Evolutionary conservation across 2,888 invertebrate species (phyloP).

Genomic region (Hololepta plana): DNA sequence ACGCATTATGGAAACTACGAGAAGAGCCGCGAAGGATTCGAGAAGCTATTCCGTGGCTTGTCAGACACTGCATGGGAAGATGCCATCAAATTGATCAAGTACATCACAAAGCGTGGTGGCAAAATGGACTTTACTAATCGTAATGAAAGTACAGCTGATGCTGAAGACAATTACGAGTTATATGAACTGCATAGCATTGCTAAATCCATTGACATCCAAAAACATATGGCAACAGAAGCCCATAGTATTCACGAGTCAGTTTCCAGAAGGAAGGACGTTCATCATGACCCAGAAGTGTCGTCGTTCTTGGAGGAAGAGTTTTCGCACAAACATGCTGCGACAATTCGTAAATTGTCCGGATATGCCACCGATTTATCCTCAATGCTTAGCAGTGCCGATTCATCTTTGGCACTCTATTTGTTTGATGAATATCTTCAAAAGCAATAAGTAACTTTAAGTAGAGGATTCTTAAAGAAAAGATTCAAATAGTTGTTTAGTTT

Average conservation of each 20-base stretch:
- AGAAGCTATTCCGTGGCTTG: constrained; percentile 50
- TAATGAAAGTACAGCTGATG: constrained; percentile 21
- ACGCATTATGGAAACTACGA: constrained; percentile 62
- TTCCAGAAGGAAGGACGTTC: constrained; percentile 32
- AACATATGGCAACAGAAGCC: constrained; percentile 48
- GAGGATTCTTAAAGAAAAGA: too few relatives aligned
- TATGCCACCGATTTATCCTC: constrained; percentile 52
- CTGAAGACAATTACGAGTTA: constrained; percentile 28
- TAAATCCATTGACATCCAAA: constrained; percentile 57
- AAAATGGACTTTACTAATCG: constrained; percentile 32
- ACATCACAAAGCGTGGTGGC: constrained; percentile 55
- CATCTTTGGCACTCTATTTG: constrained; percentile 47
- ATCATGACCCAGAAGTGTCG: constrained; percentile 52
- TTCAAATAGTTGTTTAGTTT: too few relatives aligned
- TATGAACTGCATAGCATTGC: constrained; percentile 55
- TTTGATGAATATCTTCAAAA: constrained; percentile 50
- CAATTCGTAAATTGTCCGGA: constrained; percentile 52
- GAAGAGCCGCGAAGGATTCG: constrained; percentile 58
- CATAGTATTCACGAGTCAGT: constrained; percentile 43
- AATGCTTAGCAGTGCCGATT: constrained; percentile 39
- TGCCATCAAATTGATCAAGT: constrained; percentile 57
- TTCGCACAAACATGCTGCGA: constrained; percentile 46
- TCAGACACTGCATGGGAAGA: constrained; percentile 61
- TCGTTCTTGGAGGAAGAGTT: constrained; percentile 64
- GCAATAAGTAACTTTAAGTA: constrained; percentile 14